Evolutionary conservation across 2,888 invertebrate species (phyloP).

Genomic region (Acrocyrtus sp.): DNA sequence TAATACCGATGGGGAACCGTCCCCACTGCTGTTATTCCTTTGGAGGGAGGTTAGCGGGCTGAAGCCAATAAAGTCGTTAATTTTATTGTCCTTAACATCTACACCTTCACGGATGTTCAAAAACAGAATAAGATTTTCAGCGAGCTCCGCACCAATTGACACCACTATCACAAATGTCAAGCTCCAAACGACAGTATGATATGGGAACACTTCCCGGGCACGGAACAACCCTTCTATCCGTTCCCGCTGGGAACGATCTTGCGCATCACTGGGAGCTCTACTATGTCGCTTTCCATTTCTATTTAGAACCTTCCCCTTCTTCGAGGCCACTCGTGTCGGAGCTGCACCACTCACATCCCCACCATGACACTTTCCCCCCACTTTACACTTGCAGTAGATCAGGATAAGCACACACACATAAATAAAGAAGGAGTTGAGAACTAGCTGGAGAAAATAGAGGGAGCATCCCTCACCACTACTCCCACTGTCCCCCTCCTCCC

Average conservation of each 20-base stretch:
- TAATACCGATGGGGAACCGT: slow-evolving; percentile 2
- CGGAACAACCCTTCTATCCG: slow-evolving; percentile 18
- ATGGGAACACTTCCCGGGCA: slow-evolving; percentile 41
- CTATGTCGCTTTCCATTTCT: slow-evolving; percentile 18
- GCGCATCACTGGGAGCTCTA: background rate
- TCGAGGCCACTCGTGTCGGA: background rate
- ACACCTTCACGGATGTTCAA: slow-evolving; percentile 7
- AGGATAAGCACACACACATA: slow-evolving; percentile 34
- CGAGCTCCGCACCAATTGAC: slow-evolving; percentile 36
- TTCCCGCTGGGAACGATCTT: background rate
- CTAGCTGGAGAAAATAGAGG: slow-evolving; percentile 32
- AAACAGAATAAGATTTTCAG: slow-evolving; percentile 48
- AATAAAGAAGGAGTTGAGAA: slow-evolving; percentile 33
- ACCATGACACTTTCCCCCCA: slow-evolving; percentile 28
- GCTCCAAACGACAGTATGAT: slow-evolving; percentile 54
- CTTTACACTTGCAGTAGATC: slow-evolving; percentile 45
- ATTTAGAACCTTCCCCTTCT: background rate
- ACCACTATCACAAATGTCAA: slow-evolving; percentile 35
- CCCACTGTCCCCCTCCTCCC: background rate
- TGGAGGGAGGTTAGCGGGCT: background rate
- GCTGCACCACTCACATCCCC: background rate
- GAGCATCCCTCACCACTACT: slow-evolving; percentile 25
- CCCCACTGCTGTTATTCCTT: slow-evolving; percentile 2
- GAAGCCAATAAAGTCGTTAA: background rate
- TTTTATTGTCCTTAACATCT: background rate